A percentile compares a stretch with the other conserved stretches of the same genome.
These are phyloP conservation scores for Eclectus roratus DNA, from an alignment of 2,113 vertebrate genomes.

Conservation along the genomic window DNA sequence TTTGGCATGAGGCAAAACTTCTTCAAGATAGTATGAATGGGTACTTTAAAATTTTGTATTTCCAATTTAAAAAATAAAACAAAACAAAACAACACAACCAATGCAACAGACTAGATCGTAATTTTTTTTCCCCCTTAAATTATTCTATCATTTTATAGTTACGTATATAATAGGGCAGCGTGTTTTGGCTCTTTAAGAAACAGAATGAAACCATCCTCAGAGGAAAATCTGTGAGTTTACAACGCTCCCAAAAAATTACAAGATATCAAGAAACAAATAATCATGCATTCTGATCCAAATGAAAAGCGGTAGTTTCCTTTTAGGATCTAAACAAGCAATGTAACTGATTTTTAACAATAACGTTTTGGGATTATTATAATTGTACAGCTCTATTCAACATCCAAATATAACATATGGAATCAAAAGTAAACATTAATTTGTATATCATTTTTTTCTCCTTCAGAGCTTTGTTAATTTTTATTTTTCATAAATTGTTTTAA, in stretches of 20 bases:
- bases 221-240: neutral
- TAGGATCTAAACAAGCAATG: neutral
- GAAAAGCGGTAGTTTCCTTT: neutral
- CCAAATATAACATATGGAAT: neutral
- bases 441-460: neutral
- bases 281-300: neutral
- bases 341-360: neutral
- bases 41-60: neutral
- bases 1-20: neutral
- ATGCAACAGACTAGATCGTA: neutral
- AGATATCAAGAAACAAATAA: neutral
- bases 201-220: neutral
- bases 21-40: neutral
- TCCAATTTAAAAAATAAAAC: neutral
- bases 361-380: neutral
- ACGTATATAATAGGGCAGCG: neutral
- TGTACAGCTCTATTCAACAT: neutral
- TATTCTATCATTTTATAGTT: neutral
- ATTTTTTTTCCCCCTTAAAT: neutral
- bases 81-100: neutral
- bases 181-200: neutral
- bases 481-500: neutral
- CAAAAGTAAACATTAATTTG: neutral
- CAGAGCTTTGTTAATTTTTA: neutral
- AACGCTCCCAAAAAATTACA: neutral